A percentile compares a stretch with the other conserved stretches of the same genome.
These are phyloP conservation scores for Fragum whitleyi DNA, from an alignment of 2,888 invertebrate genomes.

Conservation along the genomic window DNA sequence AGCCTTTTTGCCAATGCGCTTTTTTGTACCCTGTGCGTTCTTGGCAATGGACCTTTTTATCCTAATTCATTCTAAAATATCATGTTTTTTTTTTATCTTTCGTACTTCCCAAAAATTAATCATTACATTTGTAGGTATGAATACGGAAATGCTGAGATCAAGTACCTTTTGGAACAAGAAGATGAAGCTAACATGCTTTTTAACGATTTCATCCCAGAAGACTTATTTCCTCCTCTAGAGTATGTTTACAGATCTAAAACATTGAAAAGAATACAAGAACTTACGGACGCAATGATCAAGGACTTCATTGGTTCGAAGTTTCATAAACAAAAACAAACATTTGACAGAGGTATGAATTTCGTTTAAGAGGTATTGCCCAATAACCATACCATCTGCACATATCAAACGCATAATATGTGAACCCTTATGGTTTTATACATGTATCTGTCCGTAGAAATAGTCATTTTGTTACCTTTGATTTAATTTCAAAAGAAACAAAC, in stretches of 20 bases:
- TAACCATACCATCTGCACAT: too few species aligned
- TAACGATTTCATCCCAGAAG: background rate
- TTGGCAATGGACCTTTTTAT: too few species aligned
- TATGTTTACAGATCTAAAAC: background rate
- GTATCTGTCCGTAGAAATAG: too few species aligned
- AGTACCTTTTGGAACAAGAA: background rate
- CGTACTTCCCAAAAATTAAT: background rate
- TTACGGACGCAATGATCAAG: background rate
- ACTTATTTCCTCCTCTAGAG: background rate
- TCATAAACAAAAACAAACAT: background rate
- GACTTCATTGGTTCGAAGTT: background rate
- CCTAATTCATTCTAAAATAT: too few species aligned
- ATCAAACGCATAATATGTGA: too few species aligned
- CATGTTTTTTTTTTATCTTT: too few species aligned
- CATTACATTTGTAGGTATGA: background rate
- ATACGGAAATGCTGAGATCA: background rate
- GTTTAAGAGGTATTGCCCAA: too few species aligned
- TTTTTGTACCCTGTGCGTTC: too few species aligned
- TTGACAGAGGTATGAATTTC: constrained; percentile 9
- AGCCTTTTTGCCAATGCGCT: too few species aligned
- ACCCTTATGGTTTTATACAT: too few species aligned
- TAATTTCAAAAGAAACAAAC: too few species aligned
- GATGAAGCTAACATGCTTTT: background rate
- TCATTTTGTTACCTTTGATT: too few species aligned
- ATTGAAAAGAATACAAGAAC: background rate